Evolutionary conservation across 2,797 vertebrate genomes (phyloP).

Genomic region (Mionectes olivaceus): DNA sequence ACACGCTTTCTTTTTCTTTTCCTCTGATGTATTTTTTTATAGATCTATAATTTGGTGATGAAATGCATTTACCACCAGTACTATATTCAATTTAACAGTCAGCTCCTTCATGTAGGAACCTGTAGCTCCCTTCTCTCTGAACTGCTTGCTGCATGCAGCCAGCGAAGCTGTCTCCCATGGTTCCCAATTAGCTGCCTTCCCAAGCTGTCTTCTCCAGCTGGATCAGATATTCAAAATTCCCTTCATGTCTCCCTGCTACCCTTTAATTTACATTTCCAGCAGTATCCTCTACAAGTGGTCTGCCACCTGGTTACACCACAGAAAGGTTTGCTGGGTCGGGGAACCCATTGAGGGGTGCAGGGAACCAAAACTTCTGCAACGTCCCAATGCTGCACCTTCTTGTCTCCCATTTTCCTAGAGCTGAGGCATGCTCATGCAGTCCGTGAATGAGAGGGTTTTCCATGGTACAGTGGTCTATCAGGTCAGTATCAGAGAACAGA

Average conservation of each 20-base stretch:
- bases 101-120: not conserved
- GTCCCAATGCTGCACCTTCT: rapidly evolving
- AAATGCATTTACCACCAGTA: not conserved
- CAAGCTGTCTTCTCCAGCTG: not conserved
- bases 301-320: not conserved
- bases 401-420: not conserved
- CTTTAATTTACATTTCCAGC: not conserved
- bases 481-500: not conserved
- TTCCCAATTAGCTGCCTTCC: constrained; percentile 28
- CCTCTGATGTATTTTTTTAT: not conserved
- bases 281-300: not conserved
- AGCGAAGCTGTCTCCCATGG: constrained; percentile 8
- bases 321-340: not conserved
- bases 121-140: not conserved
- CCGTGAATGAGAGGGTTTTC: not conserved
- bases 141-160: not conserved
- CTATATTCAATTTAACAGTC: not conserved
- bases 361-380: not conserved
- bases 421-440: rapidly evolving
- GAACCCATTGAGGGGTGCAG: not conserved
- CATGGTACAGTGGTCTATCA: not conserved
- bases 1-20: not conserved
- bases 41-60: not conserved
- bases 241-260: not conserved
- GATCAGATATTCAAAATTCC: not conserved